Evolutionary conservation across 1,140 invertebrate species (phyloP), one percentile per base, ranked within the genome.

Genomic region (Psilanteris sp.): DNA sequence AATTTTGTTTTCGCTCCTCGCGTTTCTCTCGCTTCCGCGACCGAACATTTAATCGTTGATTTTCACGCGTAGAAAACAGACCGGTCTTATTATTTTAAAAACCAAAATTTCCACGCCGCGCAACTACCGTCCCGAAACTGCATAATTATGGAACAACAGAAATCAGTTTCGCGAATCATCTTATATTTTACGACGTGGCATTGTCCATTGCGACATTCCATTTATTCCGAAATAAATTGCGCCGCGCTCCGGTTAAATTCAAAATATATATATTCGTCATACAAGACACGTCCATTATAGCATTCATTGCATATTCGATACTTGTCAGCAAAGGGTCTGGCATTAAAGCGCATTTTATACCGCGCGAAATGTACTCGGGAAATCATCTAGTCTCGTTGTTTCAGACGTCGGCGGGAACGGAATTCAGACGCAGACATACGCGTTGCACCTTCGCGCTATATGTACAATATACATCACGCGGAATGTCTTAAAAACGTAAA

Each of bases 251-350:
- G 48, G 37, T 26, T 44, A 44, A 55, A 71, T 52, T 44, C 67
- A 46, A 71, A 62, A n/a, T n/a, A n/a, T n/a, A 62, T 71, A 62
- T 52, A 62, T 72, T 71, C 67, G 31, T 54, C 55, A 71, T 61
- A 61, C 55, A 46, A 57, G 41, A 64, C 57, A 59, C 52, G 57
- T 62, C 57, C 50, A 64, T 72, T 57, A 72, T 39, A 34, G 10
- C 57, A 46, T 39, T 62, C 57, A 20, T 29, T 34, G 34, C 50
- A 64, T 34, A 50, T 72, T 64, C 57, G 57, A 64, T 55, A 37
- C 32, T 50, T 15, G 39, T 62, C 57, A 54, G 41, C 57, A 32
- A 46, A 44, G 43, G 48, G 59, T 50, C 43, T 43, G n/a, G 50
- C 37, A 54, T 62, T 61, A 54, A 37, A 62, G n/a, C n/a, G 32